phyloP scores from a whole-genome alignment of 2,888 invertebrate genomes.

The Phlogophora meticulosa region DNA sequence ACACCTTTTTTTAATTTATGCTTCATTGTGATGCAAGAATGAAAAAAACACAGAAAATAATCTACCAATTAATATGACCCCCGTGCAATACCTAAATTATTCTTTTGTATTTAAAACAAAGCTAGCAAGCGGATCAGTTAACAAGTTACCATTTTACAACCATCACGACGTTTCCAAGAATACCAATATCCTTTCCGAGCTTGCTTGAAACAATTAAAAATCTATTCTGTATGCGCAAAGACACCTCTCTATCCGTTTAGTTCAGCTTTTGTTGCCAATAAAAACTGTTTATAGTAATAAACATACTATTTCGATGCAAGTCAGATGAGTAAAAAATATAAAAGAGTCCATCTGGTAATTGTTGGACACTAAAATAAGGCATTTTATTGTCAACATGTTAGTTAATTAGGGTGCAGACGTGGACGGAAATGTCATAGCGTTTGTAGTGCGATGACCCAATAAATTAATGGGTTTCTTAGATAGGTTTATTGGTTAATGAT shows the following conservation, averaged over 20 bases:
- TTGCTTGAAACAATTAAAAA: slow-evolving; percentile 85
- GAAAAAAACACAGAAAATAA: slow-evolving; percentile 42
- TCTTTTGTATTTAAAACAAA: slow-evolving; percentile 68
- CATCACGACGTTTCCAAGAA: slow-evolving; percentile 76
- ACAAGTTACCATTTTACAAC: slow-evolving; percentile 72
- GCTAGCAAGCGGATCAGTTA: slow-evolving; percentile 69
- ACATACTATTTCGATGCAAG: slow-evolving; percentile 80
- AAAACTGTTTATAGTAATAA: slow-evolving; percentile 82
- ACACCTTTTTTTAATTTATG: slow-evolving; percentile 4
- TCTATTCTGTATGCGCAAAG: slow-evolving; percentile 82
- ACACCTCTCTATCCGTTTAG: slow-evolving; percentile 77
- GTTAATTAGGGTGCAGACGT: slow-evolving; percentile 80
- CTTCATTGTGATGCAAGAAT: background rate
- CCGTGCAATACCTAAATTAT: slow-evolving; percentile 63
- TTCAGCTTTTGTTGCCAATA: slow-evolving; percentile 83
- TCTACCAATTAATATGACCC: slow-evolving; percentile 57
- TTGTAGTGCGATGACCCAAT: slow-evolving; percentile 52
- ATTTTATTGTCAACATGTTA: slow-evolving; percentile 80
- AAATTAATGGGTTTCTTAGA: slow-evolving; percentile 43
- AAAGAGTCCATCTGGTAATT: slow-evolving; percentile 77
- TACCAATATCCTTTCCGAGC: slow-evolving; percentile 79
- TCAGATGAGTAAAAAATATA: slow-evolving; percentile 76
- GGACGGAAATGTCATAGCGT: slow-evolving; percentile 66
- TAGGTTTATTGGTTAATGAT: slow-evolving; percentile 30
- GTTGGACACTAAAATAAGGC: slow-evolving; percentile 76